Conservation (phyloP, 2,888 invertebrate species). For the Bombyx huttoni region DNA sequence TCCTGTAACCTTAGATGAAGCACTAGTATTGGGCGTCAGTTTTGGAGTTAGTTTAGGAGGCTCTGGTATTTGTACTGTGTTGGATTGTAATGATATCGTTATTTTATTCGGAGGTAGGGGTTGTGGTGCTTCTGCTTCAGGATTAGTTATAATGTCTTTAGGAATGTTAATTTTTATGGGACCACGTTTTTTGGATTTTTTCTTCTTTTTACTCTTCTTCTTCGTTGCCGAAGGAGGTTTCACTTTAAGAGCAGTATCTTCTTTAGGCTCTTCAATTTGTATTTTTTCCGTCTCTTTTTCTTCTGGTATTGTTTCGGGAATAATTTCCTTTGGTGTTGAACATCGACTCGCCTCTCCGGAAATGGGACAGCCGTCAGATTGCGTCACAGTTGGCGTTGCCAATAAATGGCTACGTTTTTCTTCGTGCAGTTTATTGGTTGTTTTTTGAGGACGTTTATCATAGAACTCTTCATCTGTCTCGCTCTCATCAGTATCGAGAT, state of each 20-base stretch:
- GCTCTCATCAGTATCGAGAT: constrained; percentile 87
- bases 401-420: constrained; percentile 82
- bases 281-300: constrained; percentile 52
- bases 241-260: constrained; percentile 48
- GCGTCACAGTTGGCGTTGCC: constrained; percentile 74
- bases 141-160: constrained; percentile 51
- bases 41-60: constrained; percentile 23
- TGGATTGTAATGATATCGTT: constrained; percentile 63
- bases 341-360: constrained; percentile 77
- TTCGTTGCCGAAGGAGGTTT: constrained; percentile 34
- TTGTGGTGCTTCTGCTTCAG: constrained; percentile 29
- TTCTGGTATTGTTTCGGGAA: constrained; percentile 29
- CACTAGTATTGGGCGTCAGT: constrained; percentile 15
- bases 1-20: constrained; percentile 53
- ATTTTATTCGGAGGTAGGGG: constrained; percentile 54
- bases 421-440: constrained; percentile 79
- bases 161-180: constrained; percentile 76
- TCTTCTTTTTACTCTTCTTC: constrained; percentile 80
- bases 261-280: constrained; percentile 63
- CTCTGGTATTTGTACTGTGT: constrained; percentile 62
- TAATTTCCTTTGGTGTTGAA: constrained; percentile 60
- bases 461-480: constrained; percentile 92
- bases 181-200: constrained; percentile 62
- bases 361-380: constrained; percentile 70
- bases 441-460: constrained; percentile 83